phyloP scores from a whole-genome alignment of 1,140 invertebrate genomes.

The Sitodiplosis mosellana region DNA sequence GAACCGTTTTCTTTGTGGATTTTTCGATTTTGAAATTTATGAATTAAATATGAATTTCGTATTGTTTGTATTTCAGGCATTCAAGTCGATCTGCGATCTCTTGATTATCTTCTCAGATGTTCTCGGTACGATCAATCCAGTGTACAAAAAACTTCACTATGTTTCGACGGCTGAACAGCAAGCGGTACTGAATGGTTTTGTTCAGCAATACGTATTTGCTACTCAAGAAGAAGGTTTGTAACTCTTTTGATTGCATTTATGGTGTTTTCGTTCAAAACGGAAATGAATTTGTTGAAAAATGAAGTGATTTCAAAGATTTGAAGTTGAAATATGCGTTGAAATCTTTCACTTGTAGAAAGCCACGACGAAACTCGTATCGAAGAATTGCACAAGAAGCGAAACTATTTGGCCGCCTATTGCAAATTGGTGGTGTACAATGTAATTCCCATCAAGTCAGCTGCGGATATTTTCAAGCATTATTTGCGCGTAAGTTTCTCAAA shows the following conservation, averaged over 20 bases:
- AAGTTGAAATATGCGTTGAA: neutral
- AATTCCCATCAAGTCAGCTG: conserved; percentile 75
- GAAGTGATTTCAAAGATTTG: neutral
- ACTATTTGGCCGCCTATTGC: conserved; percentile 90
- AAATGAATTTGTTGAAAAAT: neutral
- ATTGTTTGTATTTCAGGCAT: conserved; percentile 68
- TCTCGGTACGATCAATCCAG: conserved; percentile 37
- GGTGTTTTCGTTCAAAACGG: neutral
- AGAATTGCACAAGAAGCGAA: conserved; percentile 86
- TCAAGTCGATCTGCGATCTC: conserved; percentile 85
- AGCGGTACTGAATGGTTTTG: conserved; percentile 72
- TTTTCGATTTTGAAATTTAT: too few species aligned
- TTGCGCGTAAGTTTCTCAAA: conserved; percentile 50
- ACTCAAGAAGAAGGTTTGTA: conserved; percentile 16
- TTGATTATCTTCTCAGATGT: conserved; percentile 90
- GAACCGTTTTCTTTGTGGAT: too few species aligned
- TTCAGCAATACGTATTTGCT: conserved; percentile 81
- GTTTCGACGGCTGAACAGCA: conserved; percentile 65
- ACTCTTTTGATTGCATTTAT: neutral
- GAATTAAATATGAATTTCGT: too few species aligned
- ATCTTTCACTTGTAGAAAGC: conserved; percentile 32
- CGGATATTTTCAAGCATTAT: conserved; percentile 94
- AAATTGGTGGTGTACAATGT: conserved; percentile 97
- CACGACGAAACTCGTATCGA: conserved; percentile 91
- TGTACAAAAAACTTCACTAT: conserved; percentile 57